Base-by-base conservation (phyloP, 2,113 vertebrate species). In the Chunga burmeisteri region DNA sequence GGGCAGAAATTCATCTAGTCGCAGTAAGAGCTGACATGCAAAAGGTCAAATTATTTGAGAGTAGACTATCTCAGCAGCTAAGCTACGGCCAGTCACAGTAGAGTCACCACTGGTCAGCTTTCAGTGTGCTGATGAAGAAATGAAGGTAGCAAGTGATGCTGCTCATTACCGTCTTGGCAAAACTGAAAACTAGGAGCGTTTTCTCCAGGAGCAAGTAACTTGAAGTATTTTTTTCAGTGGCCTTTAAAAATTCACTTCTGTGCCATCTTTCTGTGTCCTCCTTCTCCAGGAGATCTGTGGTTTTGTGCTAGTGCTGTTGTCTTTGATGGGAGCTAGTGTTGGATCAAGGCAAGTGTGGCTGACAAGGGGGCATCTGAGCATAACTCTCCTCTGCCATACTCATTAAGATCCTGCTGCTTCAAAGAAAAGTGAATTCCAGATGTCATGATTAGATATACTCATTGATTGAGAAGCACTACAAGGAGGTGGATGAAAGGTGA, bases 111-210 rank as follows among this genome's bases (percentile, higher is more conserved):
- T 58, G 72, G n/a, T 34, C 66, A 71, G 71, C 72, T 74, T 53
- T 42, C 50, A 13, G 46, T 15, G 22, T 0, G 0, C 29, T 58
- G 27, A 4, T 59, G 86, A 25, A 46, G 58, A 13, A 19, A 23
- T 7, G 34, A 47, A 81, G 42, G 65, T 46, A 47, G 27, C 30
- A 9, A 50, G 49, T 20, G 55, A 16, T 61, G 34, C 65, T 81
- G 74, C 46, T 88, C 1, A 0, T 73, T 47, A 13, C 25, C 18
- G 6, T n/a, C 44, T 27, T 55, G n/a, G 27, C 47, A 63, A 29
- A 75, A n/a, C 67, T 49, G 19, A 27, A 53, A 63, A 9, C 67
- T 38, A 11, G 16, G 40, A 21, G 36, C 55, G 55, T 30, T 53
- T 63, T 61, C 49, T 80, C 30, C 30, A 62, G 63, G 11, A 62